phyloP scores from a whole-genome alignment of 2,888 invertebrate genomes.

The Pollenia amentaria region DNA sequence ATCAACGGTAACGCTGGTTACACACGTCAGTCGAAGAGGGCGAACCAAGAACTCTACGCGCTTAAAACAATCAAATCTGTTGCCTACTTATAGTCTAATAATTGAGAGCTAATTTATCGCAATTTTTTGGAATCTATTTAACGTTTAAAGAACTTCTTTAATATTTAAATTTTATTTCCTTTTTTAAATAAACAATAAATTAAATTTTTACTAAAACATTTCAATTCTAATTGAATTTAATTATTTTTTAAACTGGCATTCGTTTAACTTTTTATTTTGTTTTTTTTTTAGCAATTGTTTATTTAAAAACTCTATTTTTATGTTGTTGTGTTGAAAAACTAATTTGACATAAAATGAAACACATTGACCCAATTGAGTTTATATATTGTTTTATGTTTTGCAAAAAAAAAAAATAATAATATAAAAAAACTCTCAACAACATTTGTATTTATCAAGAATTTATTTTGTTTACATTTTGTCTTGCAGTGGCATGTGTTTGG shows the following conservation, averaged over 20 bases:
- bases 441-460: conserved; percentile 18
- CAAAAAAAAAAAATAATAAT: no score
- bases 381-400: background rate
- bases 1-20: no score
- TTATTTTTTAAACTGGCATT: conserved; percentile 35
- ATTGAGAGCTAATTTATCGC: background rate
- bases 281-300: conserved; percentile 34
- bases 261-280: background rate
- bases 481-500: background rate
- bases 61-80: background rate
- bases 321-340: conserved; percentile 19
- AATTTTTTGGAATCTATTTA: background rate
- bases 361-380: conserved; percentile 62
- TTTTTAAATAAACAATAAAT: background rate
- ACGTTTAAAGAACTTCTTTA: no score
- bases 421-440: background rate
- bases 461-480: conserved; percentile 22
- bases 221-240: conserved; percentile 47
- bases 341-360: conserved; percentile 61
- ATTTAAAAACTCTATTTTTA: background rate
- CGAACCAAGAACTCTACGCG: no score
- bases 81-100: conserved; percentile 36
- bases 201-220: background rate
- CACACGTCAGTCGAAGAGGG: no score
- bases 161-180: background rate